phyloP scores from a whole-genome alignment of 2,797 vertebrate species.

The Poeciliopsis infans region DNA sequence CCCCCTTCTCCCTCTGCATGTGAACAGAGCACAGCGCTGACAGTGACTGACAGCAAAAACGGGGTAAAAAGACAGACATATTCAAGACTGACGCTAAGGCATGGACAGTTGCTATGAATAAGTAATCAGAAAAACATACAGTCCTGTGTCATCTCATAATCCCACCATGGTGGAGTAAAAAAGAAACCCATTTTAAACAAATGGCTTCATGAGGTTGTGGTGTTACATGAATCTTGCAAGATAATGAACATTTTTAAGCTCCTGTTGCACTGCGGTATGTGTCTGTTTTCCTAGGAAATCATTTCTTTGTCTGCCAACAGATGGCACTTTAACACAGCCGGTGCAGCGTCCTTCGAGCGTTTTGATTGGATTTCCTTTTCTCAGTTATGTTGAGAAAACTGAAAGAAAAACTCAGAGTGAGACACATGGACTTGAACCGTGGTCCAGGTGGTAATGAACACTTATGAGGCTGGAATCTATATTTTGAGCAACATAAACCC shows the following conservation, averaged over 20 bases:
- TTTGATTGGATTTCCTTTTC: conserved; percentile 36
- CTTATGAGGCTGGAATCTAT: conserved; percentile 2
- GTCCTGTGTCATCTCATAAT: conserved; percentile 10
- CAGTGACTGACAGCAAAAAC: conserved; percentile 61
- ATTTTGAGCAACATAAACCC: not conserved
- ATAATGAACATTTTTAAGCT: conserved; percentile 39
- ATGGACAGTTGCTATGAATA: conserved; percentile 33
- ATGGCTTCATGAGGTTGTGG: conserved; percentile 17
- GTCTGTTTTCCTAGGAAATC: conserved; percentile 22
- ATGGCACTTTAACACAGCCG: conserved; percentile 81
- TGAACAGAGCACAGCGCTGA: conserved; percentile 56
- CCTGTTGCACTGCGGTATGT: conserved; percentile 70
- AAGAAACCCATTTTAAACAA: conserved; percentile 7
- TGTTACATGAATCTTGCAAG: conserved; percentile 17
- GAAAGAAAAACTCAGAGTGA: conserved; percentile 48
- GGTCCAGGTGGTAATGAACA: conserved; percentile 30
- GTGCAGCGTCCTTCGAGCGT: conserved; percentile 37
- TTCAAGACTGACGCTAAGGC: conserved; percentile 25
- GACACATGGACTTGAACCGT: conserved; percentile 42
- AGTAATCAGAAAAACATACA: conserved; percentile 31
- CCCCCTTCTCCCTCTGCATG: conserved; percentile 80
- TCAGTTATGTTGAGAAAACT: conserved; percentile 44
- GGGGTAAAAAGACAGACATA: conserved; percentile 26
- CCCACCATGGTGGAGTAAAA: conserved; percentile 9
- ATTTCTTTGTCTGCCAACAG: conserved; percentile 75